Percentiles rank a stretch among this genome's conserved stretches.
These are phyloP conservation scores for Beris morrisii DNA, from an alignment of 2,888 invertebrate species.

Conservation along the genomic window DNA sequence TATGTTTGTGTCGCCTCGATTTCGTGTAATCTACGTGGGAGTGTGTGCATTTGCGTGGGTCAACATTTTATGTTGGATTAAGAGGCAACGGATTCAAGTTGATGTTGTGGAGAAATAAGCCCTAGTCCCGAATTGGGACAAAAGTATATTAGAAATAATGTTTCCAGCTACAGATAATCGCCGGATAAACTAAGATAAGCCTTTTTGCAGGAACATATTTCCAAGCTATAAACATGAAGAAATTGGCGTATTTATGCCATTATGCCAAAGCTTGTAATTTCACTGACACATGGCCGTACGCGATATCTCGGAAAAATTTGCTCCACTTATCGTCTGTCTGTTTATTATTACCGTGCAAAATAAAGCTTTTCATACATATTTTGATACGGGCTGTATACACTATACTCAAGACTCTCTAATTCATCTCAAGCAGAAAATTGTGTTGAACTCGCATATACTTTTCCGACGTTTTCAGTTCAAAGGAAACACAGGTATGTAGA, in stretches of 20 bases:
- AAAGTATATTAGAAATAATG: background rate
- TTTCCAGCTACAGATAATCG: background rate
- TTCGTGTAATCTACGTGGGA: constrained; percentile 78
- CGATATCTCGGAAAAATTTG: too few species aligned
- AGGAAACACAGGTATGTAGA: background rate
- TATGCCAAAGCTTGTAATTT: background rate
- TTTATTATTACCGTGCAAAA: background rate
- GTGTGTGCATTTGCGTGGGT: constrained; percentile 80
- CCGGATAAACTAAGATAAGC: background rate
- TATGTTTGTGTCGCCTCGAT: constrained; percentile 67
- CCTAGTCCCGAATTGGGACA: background rate
- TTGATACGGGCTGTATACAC: too few species aligned
- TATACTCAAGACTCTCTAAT: background rate
- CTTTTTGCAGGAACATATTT: background rate
- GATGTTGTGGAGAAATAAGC: background rate
- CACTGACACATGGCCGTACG: background rate
- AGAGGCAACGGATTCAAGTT: constrained; percentile 57
- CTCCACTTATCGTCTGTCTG: background rate
- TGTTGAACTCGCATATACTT: background rate
- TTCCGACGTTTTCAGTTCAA: background rate
- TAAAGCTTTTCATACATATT: background rate
- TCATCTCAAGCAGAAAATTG: constrained; percentile 5
- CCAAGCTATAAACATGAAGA: background rate
- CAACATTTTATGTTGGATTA: constrained; percentile 81
- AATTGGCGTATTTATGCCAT: background rate